Conservation (phyloP, 2,113 vertebrate genomes). For the Galemys pyrenaicus region DNA sequence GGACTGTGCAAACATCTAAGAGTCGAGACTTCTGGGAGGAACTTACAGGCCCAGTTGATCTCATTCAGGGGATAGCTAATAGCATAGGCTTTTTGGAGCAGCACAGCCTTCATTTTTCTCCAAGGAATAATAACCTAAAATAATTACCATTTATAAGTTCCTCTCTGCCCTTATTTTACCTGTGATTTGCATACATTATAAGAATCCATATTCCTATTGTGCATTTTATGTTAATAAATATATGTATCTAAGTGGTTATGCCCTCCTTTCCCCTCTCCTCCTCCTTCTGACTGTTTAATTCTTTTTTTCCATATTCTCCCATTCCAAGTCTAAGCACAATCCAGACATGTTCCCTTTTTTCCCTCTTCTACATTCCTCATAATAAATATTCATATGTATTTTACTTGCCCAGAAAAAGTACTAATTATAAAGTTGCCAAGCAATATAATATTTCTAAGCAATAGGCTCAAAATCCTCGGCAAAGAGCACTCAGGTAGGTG, state of each 20-base stretch:
- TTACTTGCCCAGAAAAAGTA: slow-evolving; percentile 38
- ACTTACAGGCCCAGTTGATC: neutral
- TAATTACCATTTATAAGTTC: slow-evolving; percentile 63
- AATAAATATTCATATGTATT: slow-evolving; percentile 55
- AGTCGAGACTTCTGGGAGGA: neutral
- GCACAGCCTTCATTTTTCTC: slow-evolving; percentile 49
- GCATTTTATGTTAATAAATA: slow-evolving; percentile 66
- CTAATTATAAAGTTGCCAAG: slow-evolving; percentile 42
- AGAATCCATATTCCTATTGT: slow-evolving; percentile 52
- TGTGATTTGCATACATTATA: slow-evolving; percentile 67
- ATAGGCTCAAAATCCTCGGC: slow-evolving; percentile 9
- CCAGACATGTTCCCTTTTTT: slow-evolving; percentile 32
- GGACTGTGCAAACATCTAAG: neutral
- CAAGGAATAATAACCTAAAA: slow-evolving; percentile 53
- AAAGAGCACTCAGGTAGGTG: slow-evolving; percentile 16
- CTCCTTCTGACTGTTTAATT: slow-evolving; percentile 10
- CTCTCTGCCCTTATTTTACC: slow-evolving; percentile 43
- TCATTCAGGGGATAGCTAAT: neutral
- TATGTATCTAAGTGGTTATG: slow-evolving; percentile 43
- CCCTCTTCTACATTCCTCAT: slow-evolving; percentile 8
- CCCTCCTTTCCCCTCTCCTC: neutral
- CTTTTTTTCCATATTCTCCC: slow-evolving; percentile 58
- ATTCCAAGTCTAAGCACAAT: slow-evolving; percentile 43
- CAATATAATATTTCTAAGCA: slow-evolving; percentile 49
- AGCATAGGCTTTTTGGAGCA: slow-evolving; percentile 16